Conservation (phyloP, 2,797 vertebrate genomes). For the Tiaroga cobitis region DNA sequence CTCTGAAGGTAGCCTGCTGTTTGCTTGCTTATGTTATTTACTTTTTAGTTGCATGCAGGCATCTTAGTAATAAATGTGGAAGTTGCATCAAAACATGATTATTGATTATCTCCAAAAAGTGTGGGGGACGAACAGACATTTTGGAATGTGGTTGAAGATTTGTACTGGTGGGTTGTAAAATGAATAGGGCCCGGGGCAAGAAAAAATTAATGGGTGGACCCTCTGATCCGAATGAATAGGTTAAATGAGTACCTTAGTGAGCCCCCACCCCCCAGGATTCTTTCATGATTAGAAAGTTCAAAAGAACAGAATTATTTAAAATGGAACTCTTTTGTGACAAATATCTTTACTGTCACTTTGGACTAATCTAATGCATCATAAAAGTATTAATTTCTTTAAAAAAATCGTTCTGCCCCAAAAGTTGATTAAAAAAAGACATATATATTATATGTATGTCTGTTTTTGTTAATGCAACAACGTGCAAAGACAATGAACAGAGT, state of each 20-base stretch:
- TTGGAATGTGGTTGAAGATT: background rate
- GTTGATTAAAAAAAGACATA: background rate
- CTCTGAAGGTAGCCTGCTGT: constrained; percentile 61
- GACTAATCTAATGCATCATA: background rate
- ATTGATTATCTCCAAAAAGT: background rate
- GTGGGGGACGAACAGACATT: too few relatives aligned
- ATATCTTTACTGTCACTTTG: background rate
- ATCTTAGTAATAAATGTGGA: background rate
- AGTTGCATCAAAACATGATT: background rate
- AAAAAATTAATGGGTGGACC: background rate
- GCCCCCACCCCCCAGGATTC: too few relatives aligned
- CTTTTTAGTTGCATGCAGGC: background rate
- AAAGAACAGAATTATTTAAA: background rate
- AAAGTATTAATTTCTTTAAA: background rate
- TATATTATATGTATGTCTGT: constrained; percentile 9
- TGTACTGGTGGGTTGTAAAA: background rate
- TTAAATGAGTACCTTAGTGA: background rate
- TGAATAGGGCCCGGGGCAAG: background rate
- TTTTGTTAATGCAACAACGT: constrained; percentile 52
- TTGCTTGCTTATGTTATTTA: background rate
- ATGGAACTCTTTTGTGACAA: background rate
- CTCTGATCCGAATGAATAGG: background rate
- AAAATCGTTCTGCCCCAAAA: background rate
- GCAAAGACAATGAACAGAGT: constrained; percentile 72
- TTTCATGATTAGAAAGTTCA: too few relatives aligned